Percentiles rank a stretch among this genome's conserved stretches.
phyloP scores from a whole-genome alignment of 2,113 vertebrate genomes.

The Spermophilus dauricus region DNA sequence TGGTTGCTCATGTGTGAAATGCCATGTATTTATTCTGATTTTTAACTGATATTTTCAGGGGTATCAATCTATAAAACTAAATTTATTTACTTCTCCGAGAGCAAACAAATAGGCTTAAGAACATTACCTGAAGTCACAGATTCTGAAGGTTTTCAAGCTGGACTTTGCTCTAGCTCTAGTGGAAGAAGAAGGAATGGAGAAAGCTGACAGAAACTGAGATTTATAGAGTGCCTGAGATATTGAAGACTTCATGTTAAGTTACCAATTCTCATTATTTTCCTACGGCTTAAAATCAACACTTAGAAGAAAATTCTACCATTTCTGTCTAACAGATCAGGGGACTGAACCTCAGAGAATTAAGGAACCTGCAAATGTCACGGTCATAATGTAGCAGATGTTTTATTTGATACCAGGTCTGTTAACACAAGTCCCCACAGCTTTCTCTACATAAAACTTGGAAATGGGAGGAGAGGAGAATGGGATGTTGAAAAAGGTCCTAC shows the following conservation, averaged over 20 bases:
- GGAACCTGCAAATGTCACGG: background rate
- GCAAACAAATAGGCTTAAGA: background rate
- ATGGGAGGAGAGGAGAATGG: background rate
- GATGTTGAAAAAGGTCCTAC: rapidly evolving
- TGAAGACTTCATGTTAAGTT: background rate
- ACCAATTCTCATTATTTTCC: background rate
- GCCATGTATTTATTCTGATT: background rate
- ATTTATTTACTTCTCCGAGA: background rate
- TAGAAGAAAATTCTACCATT: background rate
- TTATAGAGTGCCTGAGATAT: background rate
- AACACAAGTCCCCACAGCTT: background rate
- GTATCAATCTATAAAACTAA: background rate
- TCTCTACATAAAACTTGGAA: background rate
- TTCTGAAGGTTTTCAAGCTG: background rate
- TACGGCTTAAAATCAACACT: background rate
- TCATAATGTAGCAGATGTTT: background rate
- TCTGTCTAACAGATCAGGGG: background rate
- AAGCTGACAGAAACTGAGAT: background rate
- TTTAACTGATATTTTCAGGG: background rate
- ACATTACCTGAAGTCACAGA: background rate
- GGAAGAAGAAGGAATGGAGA: background rate
- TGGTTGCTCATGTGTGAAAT: background rate
- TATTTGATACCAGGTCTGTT: background rate
- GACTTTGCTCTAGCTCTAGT: background rate
- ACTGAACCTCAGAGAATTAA: background rate